phyloP scores from a whole-genome alignment of 2,888 invertebrate genomes.

The Ptilodon capucinus region DNA sequence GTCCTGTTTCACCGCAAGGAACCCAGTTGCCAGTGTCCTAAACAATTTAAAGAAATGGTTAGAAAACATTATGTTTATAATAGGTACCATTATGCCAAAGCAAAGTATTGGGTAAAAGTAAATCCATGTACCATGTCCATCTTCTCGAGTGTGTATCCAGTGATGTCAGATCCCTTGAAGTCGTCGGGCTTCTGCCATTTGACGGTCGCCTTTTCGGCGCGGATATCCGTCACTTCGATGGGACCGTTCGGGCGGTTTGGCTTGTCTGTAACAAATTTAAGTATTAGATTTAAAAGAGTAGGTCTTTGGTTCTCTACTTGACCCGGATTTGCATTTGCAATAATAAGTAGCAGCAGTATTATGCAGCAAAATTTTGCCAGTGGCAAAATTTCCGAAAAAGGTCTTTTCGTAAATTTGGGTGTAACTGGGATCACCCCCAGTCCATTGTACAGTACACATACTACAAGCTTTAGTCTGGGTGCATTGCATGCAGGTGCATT shows the following conservation, averaged over 20 bases:
- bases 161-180: slow-evolving; percentile 93
- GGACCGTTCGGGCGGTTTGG: slow-evolving; percentile 93
- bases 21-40: slow-evolving; percentile 97
- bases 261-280: slow-evolving; percentile 82
- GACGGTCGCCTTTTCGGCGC: slow-evolving; percentile 94
- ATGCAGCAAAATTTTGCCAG: too few relatives aligned
- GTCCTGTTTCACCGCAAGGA: slow-evolving; percentile 95
- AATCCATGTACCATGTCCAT: slow-evolving; percentile 88
- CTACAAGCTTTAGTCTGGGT: too few relatives aligned
- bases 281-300: not conserved
- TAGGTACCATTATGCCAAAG: not conserved
- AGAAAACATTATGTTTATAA: not conserved
- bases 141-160: slow-evolving; percentile 96
- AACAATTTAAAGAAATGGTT: slow-evolving; percentile 2
- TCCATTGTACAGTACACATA: too few relatives aligned
- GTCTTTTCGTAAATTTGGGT: too few relatives aligned
- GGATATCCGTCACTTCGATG: slow-evolving; percentile 92
- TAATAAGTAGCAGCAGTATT: too few relatives aligned
- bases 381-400: too few relatives aligned
- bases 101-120: too few relatives aligned
- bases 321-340: too few relatives aligned
- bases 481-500: too few relatives aligned
- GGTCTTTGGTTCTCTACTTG: too few relatives aligned
- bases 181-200: slow-evolving; percentile 96
- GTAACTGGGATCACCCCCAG: too few relatives aligned